Conservation (phyloP, 2,797 vertebrate species). For the Enteromius unitaeniatus region DNA sequence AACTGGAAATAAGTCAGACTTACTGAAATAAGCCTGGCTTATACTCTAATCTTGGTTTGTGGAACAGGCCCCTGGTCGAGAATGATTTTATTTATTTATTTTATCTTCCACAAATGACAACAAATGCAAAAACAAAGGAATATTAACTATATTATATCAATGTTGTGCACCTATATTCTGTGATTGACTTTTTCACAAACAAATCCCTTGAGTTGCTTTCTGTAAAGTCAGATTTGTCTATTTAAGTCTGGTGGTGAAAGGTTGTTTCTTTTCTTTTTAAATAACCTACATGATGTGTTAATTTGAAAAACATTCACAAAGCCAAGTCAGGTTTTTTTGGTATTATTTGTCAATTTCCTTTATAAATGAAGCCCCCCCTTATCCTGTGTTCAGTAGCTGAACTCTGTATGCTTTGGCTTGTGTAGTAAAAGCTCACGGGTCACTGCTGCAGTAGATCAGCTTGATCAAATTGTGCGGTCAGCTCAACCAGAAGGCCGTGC, state of each 20-base stretch:
- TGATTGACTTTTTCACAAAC: not conserved
- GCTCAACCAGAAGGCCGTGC: constrained; percentile 53
- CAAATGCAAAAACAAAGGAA: too few relatives aligned
- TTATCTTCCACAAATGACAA: too few relatives aligned
- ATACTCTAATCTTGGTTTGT: too few relatives aligned
- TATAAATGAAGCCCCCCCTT: constrained; percentile 12
- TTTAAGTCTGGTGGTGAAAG: not conserved
- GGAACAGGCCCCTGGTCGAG: not conserved
- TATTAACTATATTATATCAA: too few relatives aligned
- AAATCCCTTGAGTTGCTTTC: not conserved
- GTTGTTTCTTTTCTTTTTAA: constrained; percentile 2
- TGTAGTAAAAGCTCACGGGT: constrained; percentile 59
- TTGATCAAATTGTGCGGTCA: constrained; percentile 68
- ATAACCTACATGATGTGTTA: not conserved
- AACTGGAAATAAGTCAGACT: too few relatives aligned
- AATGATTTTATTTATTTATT: too few relatives aligned
- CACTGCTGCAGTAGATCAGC: constrained; percentile 67
- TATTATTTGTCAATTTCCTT: constrained; percentile 20
- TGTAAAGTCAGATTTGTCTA: not conserved
- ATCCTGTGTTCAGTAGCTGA: constrained; percentile 34
- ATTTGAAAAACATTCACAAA: constrained; percentile 17
- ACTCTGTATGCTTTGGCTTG: constrained; percentile 39
- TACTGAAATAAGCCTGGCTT: too few relatives aligned
- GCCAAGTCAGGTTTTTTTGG: not conserved
- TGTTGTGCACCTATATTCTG: not conserved